Evolutionary conservation across 2,888 invertebrate genomes (phyloP).

Genomic region (Schizaphis graminum): DNA sequence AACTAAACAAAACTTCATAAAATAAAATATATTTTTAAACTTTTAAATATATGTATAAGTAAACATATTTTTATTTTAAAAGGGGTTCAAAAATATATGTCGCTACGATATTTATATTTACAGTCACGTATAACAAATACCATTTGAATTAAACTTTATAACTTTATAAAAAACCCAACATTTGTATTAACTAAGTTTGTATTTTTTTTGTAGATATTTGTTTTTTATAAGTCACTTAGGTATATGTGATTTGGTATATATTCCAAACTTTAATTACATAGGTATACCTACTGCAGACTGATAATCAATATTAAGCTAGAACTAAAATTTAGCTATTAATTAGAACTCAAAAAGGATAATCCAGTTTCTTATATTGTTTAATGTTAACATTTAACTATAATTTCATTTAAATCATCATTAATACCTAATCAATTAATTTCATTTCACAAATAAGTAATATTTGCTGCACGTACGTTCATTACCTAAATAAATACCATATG

Average conservation of each 20-base stretch:
- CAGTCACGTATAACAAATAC: slow-evolving; percentile 43
- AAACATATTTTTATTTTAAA: background rate
- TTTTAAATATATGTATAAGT: background rate
- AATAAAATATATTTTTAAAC: slow-evolving; percentile 14
- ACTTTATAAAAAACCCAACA: background rate
- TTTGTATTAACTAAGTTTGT: background rate
- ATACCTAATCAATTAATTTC: background rate
- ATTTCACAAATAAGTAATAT: background rate
- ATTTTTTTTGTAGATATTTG: background rate
- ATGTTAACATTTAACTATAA: background rate
- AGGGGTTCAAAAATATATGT: background rate
- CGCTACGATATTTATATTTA: slow-evolving; percentile 3
- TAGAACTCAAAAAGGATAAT: background rate
- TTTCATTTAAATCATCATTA: background rate
- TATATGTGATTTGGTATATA: background rate
- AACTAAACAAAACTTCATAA: slow-evolving; percentile 11
- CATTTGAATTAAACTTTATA: slow-evolving; percentile 42
- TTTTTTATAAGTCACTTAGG: background rate
- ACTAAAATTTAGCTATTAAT: too few relatives aligned
- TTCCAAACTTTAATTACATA: background rate
- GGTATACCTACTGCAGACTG: background rate
- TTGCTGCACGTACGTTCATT: background rate
- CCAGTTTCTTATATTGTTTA: background rate
- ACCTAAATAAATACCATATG: background rate
- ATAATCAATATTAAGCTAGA: background rate